These are phyloP conservation scores for Acrocephalus arundinaceus DNA, from an alignment of 2,113 vertebrate species.

Conservation along the genomic window DNA sequence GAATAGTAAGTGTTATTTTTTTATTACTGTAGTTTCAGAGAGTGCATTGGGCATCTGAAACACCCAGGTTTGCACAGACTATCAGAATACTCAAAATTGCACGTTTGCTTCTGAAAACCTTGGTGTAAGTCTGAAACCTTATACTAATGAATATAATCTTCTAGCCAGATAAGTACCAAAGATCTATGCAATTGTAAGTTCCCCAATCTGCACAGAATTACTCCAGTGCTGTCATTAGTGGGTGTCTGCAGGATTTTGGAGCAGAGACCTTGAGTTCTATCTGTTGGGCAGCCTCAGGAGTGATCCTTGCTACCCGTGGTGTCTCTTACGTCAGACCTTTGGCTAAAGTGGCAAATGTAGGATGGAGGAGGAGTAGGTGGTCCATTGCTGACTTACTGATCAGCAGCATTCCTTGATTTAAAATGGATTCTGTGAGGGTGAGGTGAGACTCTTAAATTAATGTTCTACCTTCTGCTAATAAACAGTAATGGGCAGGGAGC, in stretches of 20 bases:
- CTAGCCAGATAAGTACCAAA: background rate
- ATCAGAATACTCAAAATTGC: background rate
- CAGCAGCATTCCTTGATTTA: constrained; percentile 6
- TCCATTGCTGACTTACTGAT: background rate
- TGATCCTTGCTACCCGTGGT: accelerated
- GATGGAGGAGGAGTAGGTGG: background rate
- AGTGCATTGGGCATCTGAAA: background rate
- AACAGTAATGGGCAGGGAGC: background rate
- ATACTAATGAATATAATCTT: background rate
- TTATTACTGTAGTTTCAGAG: background rate
- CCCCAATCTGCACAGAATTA: background rate
- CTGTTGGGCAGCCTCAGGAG: background rate
- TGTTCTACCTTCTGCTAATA: background rate
- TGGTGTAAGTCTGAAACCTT: background rate
- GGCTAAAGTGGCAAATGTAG: background rate
- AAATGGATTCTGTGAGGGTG: constrained; percentile 5
- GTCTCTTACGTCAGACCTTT: background rate
- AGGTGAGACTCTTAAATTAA: constrained; percentile 18
- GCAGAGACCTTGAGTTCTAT: background rate
- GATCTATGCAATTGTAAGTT: background rate
- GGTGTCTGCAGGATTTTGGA: background rate
- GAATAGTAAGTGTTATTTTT: background rate
- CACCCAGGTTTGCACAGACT: background rate
- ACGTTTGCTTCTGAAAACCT: background rate
- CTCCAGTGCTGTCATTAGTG: background rate